Evolutionary conservation across 1,140 invertebrate species (phyloP).

Genomic region (Meloidogyne floridensis): DNA sequence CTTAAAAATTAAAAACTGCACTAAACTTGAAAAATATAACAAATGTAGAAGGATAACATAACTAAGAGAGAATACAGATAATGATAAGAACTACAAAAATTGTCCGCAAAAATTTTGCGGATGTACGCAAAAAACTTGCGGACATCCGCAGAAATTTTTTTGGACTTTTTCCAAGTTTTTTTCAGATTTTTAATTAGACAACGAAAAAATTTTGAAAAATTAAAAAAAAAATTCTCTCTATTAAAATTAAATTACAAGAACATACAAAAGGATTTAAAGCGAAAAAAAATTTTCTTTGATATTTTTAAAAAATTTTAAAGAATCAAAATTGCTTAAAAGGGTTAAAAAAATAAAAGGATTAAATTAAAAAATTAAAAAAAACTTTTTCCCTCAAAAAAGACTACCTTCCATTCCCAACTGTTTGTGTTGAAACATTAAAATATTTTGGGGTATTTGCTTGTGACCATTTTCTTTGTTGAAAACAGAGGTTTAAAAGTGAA

Average conservation of each 20-base stretch:
- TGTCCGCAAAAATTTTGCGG: not conserved
- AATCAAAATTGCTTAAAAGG: not conserved
- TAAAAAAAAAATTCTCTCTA: not conserved
- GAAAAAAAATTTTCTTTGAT: not conserved
- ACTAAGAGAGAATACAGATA: too few relatives aligned
- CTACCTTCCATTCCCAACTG: not conserved
- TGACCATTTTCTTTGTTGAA: slow-evolving; percentile 37
- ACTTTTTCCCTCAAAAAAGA: too few relatives aligned
- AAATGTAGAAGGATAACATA: too few relatives aligned
- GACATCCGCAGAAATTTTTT: not conserved
- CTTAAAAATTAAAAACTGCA: too few relatives aligned
- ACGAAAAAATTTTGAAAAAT: too few relatives aligned
- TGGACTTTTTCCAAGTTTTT: too few relatives aligned
- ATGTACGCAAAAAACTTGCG: not conserved
- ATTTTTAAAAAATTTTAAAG: not conserved
- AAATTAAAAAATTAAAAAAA: too few relatives aligned
- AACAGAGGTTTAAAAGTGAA: slow-evolving; percentile 28
- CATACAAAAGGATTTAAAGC: not conserved
- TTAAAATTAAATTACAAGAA: too few relatives aligned
- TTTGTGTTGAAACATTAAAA: slow-evolving; percentile 31
- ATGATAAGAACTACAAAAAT: too few relatives aligned
- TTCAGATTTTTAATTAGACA: not conserved
- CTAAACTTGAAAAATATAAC: too few relatives aligned
- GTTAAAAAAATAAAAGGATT: too few relatives aligned
- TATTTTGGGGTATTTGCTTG: slow-evolving; percentile 29